Evolutionary conservation across 2,888 invertebrate genomes (phyloP).

Genomic region (Siphlonurus alternatus): DNA sequence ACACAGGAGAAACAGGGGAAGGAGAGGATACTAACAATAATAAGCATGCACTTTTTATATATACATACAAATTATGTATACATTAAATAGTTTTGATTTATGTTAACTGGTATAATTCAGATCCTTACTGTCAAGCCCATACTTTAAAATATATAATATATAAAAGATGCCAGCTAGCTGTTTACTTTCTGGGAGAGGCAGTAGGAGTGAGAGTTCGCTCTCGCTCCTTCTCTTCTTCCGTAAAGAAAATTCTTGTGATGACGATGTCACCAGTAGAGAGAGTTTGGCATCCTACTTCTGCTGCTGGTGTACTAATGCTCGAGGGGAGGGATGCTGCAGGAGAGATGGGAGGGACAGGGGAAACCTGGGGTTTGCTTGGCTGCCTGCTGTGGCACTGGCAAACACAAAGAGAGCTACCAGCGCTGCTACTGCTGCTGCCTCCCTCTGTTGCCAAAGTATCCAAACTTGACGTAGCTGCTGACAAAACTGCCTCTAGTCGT

Average conservation of each 20-base stretch:
- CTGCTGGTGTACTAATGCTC: constrained; percentile 29
- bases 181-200: background rate
- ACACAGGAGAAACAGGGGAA: no score
- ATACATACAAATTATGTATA: no score
- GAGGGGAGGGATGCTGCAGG: constrained; percentile 10
- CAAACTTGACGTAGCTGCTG: constrained; percentile 43
- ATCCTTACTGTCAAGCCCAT: no score
- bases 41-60: no score
- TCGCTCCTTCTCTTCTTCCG: constrained; percentile 36
- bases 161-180: no score
- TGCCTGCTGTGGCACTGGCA: constrained; percentile 11
- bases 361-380: background rate
- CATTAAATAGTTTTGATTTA: no score
- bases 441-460: constrained; percentile 6
- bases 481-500: constrained; percentile 67
- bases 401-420: constrained; percentile 8
- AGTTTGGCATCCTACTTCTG: constrained; percentile 59
- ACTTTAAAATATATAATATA: no score
- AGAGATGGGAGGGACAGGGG: constrained; percentile 17
- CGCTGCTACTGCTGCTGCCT: constrained; percentile 7
- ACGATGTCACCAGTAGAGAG: constrained; percentile 85
- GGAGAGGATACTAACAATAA: no score
- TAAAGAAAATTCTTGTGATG: constrained; percentile 62
- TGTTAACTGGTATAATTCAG: no score
- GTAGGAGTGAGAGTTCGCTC: background rate